Evolutionary conservation across 2,888 invertebrate species (phyloP), one percentile per base, ranked within the genome.

Genomic region (Atethmia centrago): DNA sequence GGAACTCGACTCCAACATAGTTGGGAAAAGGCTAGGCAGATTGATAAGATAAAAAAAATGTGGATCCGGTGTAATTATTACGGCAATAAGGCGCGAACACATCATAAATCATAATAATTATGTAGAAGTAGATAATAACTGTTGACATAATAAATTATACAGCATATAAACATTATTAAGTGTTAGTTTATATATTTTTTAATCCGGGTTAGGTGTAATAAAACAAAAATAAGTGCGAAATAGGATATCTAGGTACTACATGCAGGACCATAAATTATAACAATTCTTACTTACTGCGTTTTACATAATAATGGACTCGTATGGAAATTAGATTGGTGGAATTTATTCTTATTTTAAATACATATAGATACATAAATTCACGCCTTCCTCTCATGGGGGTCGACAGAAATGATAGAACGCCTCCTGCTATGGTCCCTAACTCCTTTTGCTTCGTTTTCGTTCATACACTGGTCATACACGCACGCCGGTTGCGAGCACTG

Each of bases 191-290:
- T 58, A 21, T 25, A 42, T 66, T 0, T 58, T 9, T 42, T n/a
- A n/a, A 58, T 75, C 66, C 49, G 66, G 42, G 9, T 58, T 49
- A 49, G 4, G 19, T 47, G 16, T 56, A 49, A 74, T 66, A 56
- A 65, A 74, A 68, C 9, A 7, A n/a, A 64, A 71, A 36, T 42
- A 49, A 28, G 25, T 74, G 40, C 45, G 31, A 74, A 74, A 66
- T 45, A 42, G 4, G 25, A 66, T 49, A 74, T 14, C 9, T 36
- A 28, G 8, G 16, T 16, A 25, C n/a, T 45, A 40, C 9, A 49
- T 56, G 53, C 25, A 42, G 2, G 14, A 45, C 19, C 28, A 51
- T 59, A 45, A 59, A 74, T 65, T 49, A 66, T 28, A n/a, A 49
- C 45, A 21, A 65, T 42, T 49, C 5, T 36, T 49, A 51, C 31